phyloP scores from a whole-genome alignment of 2,797 vertebrate species.

The Mallotus villosus region DNA sequence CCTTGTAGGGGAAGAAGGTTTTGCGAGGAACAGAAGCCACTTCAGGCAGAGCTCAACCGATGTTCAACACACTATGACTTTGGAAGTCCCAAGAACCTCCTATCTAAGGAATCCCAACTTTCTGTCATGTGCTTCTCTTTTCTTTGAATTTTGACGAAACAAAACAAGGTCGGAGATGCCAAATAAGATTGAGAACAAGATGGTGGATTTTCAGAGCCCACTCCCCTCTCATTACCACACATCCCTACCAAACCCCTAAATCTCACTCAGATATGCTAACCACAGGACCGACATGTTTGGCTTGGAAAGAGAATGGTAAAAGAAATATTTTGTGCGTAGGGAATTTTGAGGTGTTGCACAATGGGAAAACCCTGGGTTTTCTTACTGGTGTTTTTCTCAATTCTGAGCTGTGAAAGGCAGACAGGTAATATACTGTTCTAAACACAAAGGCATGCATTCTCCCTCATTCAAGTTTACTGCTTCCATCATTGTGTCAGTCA shows the following conservation, averaged over 20 bases:
- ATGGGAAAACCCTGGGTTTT: conserved; percentile 45
- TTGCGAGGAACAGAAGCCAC: conserved; percentile 54
- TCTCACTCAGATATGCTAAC: conserved; percentile 61
- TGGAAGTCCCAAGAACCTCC: conserved; percentile 34
- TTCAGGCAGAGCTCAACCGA: conserved; percentile 62
- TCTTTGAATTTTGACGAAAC: conserved; percentile 54
- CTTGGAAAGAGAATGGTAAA: conserved; percentile 62
- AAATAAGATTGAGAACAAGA: conserved; percentile 53
- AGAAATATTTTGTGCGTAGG: conserved; percentile 59
- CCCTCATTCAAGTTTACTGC: background rate
- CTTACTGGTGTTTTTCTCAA: conserved; percentile 29
- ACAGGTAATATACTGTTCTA: background rate
- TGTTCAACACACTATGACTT: conserved; percentile 57
- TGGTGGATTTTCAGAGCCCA: conserved; percentile 32
- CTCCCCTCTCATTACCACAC: conserved; percentile 38
- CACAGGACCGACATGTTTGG: conserved; percentile 64
- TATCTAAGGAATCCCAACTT: conserved; percentile 46
- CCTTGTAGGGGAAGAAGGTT: conserved; percentile 46
- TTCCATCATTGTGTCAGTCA: too few species aligned
- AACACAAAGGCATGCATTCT: background rate
- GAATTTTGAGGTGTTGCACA: conserved; percentile 47
- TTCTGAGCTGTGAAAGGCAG: conserved; percentile 13
- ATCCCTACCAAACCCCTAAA: conserved; percentile 44
- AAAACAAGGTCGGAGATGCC: conserved; percentile 61
- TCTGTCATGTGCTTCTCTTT: conserved; percentile 57